Base-by-base conservation (phyloP, 1,140 invertebrate species). In the Augochlora pura region DNA sequence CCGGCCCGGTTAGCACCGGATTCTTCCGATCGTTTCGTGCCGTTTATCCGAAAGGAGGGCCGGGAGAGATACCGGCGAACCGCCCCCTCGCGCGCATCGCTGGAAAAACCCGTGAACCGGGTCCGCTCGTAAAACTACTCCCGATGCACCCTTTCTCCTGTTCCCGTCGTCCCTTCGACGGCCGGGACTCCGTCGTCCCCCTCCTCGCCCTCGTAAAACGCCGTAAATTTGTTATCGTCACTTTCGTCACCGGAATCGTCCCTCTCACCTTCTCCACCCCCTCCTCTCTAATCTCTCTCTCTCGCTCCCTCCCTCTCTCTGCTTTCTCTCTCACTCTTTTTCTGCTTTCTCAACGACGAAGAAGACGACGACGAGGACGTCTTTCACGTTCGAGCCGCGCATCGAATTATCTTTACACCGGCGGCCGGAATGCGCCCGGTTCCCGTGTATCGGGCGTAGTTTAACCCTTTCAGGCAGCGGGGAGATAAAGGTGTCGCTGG, bases 351-450 rank as follows among this genome's bases (percentile, higher is more conserved):
- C n/a, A n/a, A n/a, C n/a, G n/a, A n/a, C n/a, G n/a, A n/a, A n/a
- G n/a, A n/a, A n/a, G 32, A 1, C 32, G 32, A 1, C 32, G 32
- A 32, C 32, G 32, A 32, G 1, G 18, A n/a, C 18, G n/a, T 57
- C 25, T 21, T 49, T 49, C 1, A 18, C 75, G 59, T 62, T n/a
- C 80, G 38, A 80, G 42, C 72, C 77, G 75, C 77, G n/a, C 69
- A n/a, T 80, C 74, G 76, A 64, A 85, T 86, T 88, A 88, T 88
- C 87, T 88, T 88, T 88, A 87, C 85, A 78, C 82, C 78, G 74
- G 74, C 66, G 49, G 68, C 85, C 57, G 87, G 87, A 88, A 88
- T 88, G 87, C 83, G 81, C 79, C 79, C 65, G 63, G 79, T 38
- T 62, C 62, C 76, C 62, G 73, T 80, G 79, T 74, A 75, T 77